Base-by-base conservation (phyloP, 2,888 invertebrate species). In the Cheilosia grossa region DNA sequence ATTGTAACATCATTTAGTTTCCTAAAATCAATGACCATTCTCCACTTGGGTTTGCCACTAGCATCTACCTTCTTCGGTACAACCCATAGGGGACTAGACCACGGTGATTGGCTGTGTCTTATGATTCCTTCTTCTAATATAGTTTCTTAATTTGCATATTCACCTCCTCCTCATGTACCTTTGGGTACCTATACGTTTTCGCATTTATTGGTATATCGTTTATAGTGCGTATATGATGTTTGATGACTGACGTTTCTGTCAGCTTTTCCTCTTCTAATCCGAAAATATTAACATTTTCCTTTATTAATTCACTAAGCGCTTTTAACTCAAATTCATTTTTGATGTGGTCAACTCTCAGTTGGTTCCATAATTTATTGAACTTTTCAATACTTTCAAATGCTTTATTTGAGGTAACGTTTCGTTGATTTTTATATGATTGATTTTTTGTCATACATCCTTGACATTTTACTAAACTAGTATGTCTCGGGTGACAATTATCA, bases 401-500 rank as follows among this genome's bases (percentile, higher is more conserved):
- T 30, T 53, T 53, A 42, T 42, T 42, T 37, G 58, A 42, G 7
- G 27, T 30, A 30, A 9, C 5, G 9, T 9, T 30, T 30, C 30
- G 30, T 30, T 30, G 30, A 2, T 30, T 30, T 30, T 30, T 30
- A 9, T 30, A 9, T 9, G 54, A 33, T 54, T 54, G 30, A 33
- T 19, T 33, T 30, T 33, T 49, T 64, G 40, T 64, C 37, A 54
- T 54, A 53, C 66, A 47, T 44, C 47, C 49, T 49, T 33, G 63
- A 63, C 49, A 15, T 61, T 9, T 30, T 44, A 21, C 58, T 42
- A 56, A 42, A 42, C 42, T 42, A 42, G 42, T 42, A n/a, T 42
- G 42, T 42, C 42, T 42, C n/a, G 30, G 54, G 30, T 54, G 54
- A n/a, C 27, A 13, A 27, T 15, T 54, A 27, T 27, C 24, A 54